A percentile compares a stretch with the other conserved stretches of the same genome.
Evolutionary conservation across 2,113 vertebrate genomes (phyloP).

Genomic region (Tor tambroides): DNA sequence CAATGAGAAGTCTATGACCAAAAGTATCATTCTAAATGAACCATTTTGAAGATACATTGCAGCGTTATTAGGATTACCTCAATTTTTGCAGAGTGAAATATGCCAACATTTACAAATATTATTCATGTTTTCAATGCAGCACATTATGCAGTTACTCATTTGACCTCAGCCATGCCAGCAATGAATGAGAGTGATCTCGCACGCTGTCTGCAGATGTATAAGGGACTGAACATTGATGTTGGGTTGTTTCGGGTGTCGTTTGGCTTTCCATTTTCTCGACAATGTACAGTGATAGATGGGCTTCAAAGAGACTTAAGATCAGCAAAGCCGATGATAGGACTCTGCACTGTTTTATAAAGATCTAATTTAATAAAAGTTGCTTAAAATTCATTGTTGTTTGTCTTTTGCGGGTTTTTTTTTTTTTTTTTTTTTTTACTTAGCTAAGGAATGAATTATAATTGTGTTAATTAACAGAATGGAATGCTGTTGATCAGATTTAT

Average conservation of each 20-base stretch:
- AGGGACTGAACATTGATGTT: slow-evolving; percentile 12
- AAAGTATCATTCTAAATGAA: slow-evolving; percentile 20
- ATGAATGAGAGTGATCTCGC: slow-evolving; percentile 7
- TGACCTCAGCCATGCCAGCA: slow-evolving; percentile 35
- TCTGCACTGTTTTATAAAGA: slow-evolving; percentile 56
- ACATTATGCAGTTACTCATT: slow-evolving; percentile 44
- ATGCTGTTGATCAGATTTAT: no score
- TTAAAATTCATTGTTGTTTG: slow-evolving; percentile 33
- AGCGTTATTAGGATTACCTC: slow-evolving; percentile 20
- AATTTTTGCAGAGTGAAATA: slow-evolving; percentile 25
- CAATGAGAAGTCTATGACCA: slow-evolving; percentile 14
- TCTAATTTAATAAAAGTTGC: slow-evolving; percentile 62
- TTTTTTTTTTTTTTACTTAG: no score
- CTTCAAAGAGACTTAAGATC: slow-evolving; percentile 35
- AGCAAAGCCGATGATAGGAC: slow-evolving; percentile 37
- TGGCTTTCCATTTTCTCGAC: slow-evolving; percentile 38
- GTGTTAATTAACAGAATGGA: neutral
- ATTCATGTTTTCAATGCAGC: slow-evolving; percentile 42
- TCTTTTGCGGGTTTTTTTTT: no score
- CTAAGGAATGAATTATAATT: neutral
- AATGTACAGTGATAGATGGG: slow-evolving; percentile 17
- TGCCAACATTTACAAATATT: neutral
- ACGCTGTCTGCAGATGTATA: slow-evolving; percentile 16
- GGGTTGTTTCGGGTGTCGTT: neutral
- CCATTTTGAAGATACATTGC: slow-evolving; percentile 7